Evolutionary conservation across 2,113 vertebrate species (phyloP).

Genomic region (Beaufortia kweichowensis): DNA sequence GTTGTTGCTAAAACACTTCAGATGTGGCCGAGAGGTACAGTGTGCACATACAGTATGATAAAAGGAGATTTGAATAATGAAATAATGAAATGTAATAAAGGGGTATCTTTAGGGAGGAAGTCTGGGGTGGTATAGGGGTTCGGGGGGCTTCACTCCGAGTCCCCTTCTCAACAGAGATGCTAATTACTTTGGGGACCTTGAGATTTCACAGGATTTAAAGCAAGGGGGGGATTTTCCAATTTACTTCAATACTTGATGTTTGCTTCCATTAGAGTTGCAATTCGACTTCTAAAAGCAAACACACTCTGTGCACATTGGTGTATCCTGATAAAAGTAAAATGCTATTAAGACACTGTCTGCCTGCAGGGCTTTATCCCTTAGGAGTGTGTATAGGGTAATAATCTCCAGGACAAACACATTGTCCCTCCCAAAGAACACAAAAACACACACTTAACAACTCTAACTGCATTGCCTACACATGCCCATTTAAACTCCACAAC

Average conservation of each 20-base stretch:
- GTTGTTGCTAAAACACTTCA: too few relatives aligned
- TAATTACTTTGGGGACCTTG: constrained; percentile 82
- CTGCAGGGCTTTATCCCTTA: constrained; percentile 63
- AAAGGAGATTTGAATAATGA: constrained; percentile 2
- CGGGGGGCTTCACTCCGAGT: constrained; percentile 65
- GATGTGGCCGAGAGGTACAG: background rate
- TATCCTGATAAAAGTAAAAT: constrained; percentile 75
- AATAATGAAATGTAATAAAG: background rate
- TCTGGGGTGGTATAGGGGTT: constrained; percentile 45
- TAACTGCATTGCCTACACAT: background rate
- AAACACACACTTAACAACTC: constrained; percentile 13
- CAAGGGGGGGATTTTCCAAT: constrained; percentile 71
- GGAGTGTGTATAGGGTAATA: constrained; percentile 68
- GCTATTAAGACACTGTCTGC: constrained; percentile 72
- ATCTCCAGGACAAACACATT: constrained; percentile 75
- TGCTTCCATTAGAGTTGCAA: constrained; percentile 69
- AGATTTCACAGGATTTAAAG: constrained; percentile 80
- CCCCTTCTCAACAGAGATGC: constrained; percentile 71
- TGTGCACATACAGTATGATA: background rate
- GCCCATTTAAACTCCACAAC: background rate
- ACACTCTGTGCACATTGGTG: constrained; percentile 68
- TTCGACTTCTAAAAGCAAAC: constrained; percentile 68
- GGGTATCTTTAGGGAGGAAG: background rate
- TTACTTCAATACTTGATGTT: constrained; percentile 77
- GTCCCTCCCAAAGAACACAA: constrained; percentile 56